Conservation (phyloP, 2,113 vertebrate genomes). For the Pipa parva region DNA sequence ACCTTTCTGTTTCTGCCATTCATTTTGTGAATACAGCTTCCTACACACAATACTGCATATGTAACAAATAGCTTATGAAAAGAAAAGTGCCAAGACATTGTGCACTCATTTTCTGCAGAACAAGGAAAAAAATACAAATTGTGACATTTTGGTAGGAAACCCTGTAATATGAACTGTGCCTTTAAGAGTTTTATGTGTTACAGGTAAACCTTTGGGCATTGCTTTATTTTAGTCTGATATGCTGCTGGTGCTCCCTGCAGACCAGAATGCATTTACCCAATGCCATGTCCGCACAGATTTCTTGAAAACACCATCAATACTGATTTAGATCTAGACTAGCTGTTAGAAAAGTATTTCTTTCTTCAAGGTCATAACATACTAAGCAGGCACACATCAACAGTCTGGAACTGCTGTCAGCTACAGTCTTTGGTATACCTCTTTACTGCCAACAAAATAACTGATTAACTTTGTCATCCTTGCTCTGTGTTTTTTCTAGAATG, state of each 20-base stretch:
- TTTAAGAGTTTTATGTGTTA: neutral
- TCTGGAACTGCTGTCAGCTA: constrained; percentile 62
- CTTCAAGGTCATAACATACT: constrained; percentile 68
- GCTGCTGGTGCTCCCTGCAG: neutral
- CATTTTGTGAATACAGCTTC: no score
- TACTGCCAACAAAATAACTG: constrained; percentile 68
- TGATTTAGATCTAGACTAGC: constrained; percentile 57
- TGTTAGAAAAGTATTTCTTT: constrained; percentile 51
- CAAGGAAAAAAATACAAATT: no score
- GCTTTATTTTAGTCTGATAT: constrained; percentile 1
- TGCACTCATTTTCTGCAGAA: neutral
- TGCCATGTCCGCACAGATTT: constrained; percentile 44
- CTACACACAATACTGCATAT: neutral
- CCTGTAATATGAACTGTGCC: no score
- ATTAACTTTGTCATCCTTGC: constrained; percentile 74
- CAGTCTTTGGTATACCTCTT: constrained; percentile 66
- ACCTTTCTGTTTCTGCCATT: no score
- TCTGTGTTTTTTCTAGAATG: constrained; percentile 57
- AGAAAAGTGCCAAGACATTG: neutral
- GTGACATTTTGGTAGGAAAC: no score
- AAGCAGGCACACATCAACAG: constrained; percentile 63
- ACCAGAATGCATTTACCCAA: neutral
- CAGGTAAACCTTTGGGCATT: constrained; percentile 8
- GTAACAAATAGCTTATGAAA: neutral
- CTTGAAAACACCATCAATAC: constrained; percentile 47